Evolutionary conservation across 2,797 vertebrate species (phyloP).

Genomic region (Argya squamiceps): DNA sequence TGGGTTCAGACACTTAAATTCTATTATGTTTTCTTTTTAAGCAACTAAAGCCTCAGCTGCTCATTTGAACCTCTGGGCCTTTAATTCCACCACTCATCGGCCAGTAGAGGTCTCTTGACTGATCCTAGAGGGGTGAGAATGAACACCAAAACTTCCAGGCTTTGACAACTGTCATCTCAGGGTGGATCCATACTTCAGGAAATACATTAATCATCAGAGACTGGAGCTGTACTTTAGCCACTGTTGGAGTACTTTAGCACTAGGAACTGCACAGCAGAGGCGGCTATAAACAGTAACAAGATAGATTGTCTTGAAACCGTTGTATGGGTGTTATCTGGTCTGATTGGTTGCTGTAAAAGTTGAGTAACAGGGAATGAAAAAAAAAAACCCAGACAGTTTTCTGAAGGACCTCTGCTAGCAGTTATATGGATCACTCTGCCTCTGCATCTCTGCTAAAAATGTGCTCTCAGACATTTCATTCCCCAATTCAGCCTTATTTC

Average conservation of each 20-base stretch:
- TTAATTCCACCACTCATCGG: rapidly evolving
- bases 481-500: not conserved
- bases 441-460: not conserved
- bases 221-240: not conserved
- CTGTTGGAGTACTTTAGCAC: not conserved
- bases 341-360: not conserved
- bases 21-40: not conserved
- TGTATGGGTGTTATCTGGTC: not conserved
- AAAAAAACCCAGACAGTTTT: not conserved
- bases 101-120: not conserved
- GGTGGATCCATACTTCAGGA: not conserved
- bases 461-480: not conserved
- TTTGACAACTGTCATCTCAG: not conserved
- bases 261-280: not conserved
- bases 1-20: not conserved
- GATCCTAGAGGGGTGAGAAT: not conserved
- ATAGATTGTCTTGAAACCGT: not conserved
- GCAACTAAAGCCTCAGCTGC: not conserved
- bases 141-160: not conserved
- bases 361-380: not conserved
- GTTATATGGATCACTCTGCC: not conserved
- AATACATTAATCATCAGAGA: not conserved
- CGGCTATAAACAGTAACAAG: not conserved
- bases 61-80: not conserved
- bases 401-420: not conserved